Conservation (phyloP, 1,140 invertebrate species). For the Berghia stephanieae region DNA sequence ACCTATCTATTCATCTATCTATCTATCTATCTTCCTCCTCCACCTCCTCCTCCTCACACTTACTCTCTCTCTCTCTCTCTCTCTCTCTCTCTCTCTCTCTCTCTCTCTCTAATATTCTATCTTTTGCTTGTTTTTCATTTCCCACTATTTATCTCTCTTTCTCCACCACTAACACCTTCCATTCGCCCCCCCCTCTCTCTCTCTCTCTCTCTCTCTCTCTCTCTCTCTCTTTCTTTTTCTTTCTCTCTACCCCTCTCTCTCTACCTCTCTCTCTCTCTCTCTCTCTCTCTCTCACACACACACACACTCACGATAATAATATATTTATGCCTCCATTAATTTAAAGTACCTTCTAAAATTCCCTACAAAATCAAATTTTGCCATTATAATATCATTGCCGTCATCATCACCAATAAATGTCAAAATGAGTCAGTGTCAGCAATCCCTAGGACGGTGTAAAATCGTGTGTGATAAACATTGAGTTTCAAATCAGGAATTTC, state of each 20-base stretch:
- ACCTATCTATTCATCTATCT: not conserved
- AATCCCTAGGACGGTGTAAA: not conserved
- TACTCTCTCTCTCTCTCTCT: constrained; percentile 5
- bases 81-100: constrained; percentile 10
- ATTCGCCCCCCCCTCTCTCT: not conserved
- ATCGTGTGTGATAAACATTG: not conserved
- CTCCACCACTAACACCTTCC: not conserved
- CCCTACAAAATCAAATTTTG: too few species aligned
- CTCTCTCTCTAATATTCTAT: constrained; percentile 12
- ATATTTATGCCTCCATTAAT: not conserved
- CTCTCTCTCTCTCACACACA: constrained; percentile 11
- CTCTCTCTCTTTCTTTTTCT: not conserved
- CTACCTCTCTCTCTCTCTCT: not conserved
- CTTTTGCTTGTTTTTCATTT: not conserved
- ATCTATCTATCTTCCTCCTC: not conserved
- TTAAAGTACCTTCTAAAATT: not conserved
- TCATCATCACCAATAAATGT: too few species aligned
- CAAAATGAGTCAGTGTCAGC: not conserved
- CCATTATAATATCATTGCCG: too few species aligned
- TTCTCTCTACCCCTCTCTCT: not conserved
- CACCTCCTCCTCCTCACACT: not conserved
- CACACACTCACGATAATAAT: too few species aligned
- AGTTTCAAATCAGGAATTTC: not conserved
- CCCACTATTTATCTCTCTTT: not conserved
- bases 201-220: not conserved